Evolutionary conservation across 30 jellyfish, hydroid and myxozoan species (phyloP).

Genomic region (Haliclystus octoradiatus): DNA sequence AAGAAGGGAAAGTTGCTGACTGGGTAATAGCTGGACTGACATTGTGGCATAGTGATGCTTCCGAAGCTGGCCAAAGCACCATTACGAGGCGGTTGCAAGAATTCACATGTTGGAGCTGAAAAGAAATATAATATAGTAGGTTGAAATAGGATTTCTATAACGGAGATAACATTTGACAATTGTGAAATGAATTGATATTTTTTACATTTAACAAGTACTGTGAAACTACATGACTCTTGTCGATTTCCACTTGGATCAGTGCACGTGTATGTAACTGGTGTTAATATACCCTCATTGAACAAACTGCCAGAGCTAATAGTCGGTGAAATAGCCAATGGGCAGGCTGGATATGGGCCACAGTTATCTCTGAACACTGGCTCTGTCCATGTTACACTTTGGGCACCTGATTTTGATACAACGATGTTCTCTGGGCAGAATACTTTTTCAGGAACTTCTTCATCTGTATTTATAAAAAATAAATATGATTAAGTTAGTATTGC

Average conservation of each 20-base stretch:
- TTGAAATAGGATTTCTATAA: no score
- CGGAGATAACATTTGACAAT: no score
- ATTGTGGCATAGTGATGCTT: neutral
- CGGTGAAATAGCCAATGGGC: neutral
- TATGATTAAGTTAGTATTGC: no score
- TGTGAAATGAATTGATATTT: no score
- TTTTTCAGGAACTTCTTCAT: neutral
- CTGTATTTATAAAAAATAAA: neutral
- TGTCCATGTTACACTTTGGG: neutral
- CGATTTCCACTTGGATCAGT: neutral
- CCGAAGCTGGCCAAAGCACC: slow-evolving; percentile 24
- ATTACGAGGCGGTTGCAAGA: slow-evolving; percentile 31
- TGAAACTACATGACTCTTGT: neutral
- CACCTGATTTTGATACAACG: neutral
- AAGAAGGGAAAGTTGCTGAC: slow-evolving; percentile 16
- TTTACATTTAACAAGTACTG: neutral
- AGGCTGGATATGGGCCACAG: neutral
- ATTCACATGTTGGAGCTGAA: slow-evolving; percentile 35
- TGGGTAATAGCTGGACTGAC: slow-evolving; percentile 24
- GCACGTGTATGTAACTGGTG: neutral
- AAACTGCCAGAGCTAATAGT: neutral
- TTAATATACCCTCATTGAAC: neutral
- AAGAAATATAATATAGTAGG: neutral
- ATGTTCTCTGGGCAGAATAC: neutral
- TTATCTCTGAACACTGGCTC: neutral